A percentile compares a stretch with the other conserved stretches of the same genome.
Evolutionary conservation across 2,113 vertebrate species (phyloP).

Genomic region (Drymodes brunneopygia): DNA sequence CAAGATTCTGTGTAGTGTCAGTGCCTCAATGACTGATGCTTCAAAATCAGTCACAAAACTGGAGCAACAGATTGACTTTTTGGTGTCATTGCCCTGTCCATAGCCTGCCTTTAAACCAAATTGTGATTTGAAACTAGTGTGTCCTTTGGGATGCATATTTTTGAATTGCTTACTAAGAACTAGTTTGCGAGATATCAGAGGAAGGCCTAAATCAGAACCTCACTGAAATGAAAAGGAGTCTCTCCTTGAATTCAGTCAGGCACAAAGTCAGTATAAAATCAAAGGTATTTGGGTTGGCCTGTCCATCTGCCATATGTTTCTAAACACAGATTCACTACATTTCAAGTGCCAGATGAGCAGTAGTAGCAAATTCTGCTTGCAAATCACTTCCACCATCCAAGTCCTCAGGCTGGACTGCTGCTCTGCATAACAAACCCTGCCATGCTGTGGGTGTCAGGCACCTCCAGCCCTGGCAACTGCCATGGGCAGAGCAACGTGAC

Average conservation of each 20-base stretch:
- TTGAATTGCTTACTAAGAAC: neutral
- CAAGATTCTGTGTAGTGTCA: neutral
- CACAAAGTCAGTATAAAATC: neutral
- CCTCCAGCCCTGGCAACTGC: neutral
- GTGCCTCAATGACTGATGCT: neutral
- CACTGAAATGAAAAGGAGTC: neutral
- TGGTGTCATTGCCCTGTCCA: fast-evolving
- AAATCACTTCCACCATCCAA: neutral
- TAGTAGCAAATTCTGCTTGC: neutral
- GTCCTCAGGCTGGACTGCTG: neutral
- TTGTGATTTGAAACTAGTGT: neutral
- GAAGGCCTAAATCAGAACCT: neutral
- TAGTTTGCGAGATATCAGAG: neutral
- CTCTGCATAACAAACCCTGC: neutral
- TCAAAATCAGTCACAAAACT: neutral
- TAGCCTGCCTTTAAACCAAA: neutral
- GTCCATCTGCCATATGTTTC: neutral
- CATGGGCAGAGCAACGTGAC: fast-evolving
- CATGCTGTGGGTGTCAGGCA: fast-evolving
- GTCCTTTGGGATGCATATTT: neutral
- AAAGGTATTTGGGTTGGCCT: neutral
- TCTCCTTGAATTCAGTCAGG: neutral
- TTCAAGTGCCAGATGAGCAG: neutral
- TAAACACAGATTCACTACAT: neutral
- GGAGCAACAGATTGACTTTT: neutral